These are phyloP conservation scores for Drosophila tropicalis DNA, from an alignment of 1,140 invertebrate species.

Conservation along the genomic window DNA sequence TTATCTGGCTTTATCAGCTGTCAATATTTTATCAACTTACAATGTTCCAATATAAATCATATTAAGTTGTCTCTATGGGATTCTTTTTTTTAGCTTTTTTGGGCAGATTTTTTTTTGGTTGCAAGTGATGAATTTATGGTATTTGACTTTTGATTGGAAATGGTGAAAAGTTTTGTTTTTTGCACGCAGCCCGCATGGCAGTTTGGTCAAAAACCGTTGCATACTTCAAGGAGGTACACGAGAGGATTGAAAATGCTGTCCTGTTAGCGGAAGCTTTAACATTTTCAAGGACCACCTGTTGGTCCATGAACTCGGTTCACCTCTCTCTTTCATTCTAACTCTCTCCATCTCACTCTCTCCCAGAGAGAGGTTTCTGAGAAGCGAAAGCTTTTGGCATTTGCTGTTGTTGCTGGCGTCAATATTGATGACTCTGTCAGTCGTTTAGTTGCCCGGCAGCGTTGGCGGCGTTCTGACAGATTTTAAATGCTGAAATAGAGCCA, in stretches of 20 bases:
- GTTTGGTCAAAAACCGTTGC: constrained; percentile 22
- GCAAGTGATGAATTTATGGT: constrained; percentile 26
- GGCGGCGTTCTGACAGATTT: constrained; percentile 60
- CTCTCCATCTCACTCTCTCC: constrained; percentile 14
- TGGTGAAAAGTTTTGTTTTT: not conserved
- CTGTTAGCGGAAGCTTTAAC: constrained; percentile 17
- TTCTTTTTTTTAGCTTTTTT: not conserved
- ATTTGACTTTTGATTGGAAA: constrained; percentile 30
- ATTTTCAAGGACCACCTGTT: constrained; percentile 14
- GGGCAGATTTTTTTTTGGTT: not conserved
- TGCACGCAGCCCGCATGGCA: not conserved
- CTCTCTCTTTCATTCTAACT: constrained; percentile 9
- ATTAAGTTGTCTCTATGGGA: constrained; percentile 13
- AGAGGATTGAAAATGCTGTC: constrained; percentile 24
- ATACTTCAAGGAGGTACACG: constrained; percentile 29
- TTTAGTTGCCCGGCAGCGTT: constrained; percentile 37
- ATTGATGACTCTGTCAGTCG: constrained; percentile 46
- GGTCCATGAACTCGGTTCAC: not conserved
- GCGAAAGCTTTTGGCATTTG: constrained; percentile 28
- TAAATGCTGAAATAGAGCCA: constrained; percentile 48
- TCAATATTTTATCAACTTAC: constrained; percentile 40
- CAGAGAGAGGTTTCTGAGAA: not conserved
- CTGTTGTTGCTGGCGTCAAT: constrained; percentile 29
- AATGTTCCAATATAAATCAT: constrained; percentile 29
- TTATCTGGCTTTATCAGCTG: constrained; percentile 52